Conservation (phyloP, 1,140 invertebrate genomes). For the Brachionus rotundiformis region DNA sequence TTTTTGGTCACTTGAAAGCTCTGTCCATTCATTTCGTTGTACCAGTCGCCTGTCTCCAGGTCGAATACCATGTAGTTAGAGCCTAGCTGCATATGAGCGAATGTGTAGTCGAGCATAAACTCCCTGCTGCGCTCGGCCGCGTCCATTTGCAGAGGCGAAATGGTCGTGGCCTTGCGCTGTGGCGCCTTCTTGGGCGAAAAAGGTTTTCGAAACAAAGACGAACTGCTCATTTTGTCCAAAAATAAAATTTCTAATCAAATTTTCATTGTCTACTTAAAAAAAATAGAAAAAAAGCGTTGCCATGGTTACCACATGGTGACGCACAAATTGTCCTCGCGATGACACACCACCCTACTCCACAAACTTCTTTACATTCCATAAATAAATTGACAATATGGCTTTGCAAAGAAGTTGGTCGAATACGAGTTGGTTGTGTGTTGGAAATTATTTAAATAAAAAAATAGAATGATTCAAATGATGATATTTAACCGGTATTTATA, state of each 20-base stretch:
- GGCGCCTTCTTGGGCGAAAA: slow-evolving; percentile 48
- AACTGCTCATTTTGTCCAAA: slow-evolving; percentile 21
- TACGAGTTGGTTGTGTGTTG: not conserved
- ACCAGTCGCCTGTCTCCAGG: slow-evolving; percentile 18
- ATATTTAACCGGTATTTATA: slow-evolving; percentile 46
- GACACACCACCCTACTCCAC: slow-evolving; percentile 16
- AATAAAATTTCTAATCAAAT: not conserved
- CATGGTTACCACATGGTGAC: not conserved
- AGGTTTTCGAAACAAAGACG: slow-evolving; percentile 45
- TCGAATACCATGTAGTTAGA: not conserved
- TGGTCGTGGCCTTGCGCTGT: slow-evolving; percentile 30
- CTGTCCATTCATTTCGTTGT: not conserved
- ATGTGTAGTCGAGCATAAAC: slow-evolving; percentile 41
- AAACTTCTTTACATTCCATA: slow-evolving; percentile 48
- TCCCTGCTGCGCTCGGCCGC: slow-evolving; percentile 29
- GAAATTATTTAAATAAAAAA: too few species aligned
- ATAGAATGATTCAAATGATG: not conserved
- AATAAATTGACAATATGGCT: slow-evolving; percentile 10
- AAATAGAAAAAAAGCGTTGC: not conserved
- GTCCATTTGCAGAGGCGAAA: slow-evolving; percentile 43
- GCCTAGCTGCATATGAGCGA: slow-evolving; percentile 25
- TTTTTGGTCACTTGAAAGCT: not conserved
- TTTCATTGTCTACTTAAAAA: not conserved
- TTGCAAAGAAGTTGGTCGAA: slow-evolving; percentile 42
- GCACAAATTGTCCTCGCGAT: not conserved